These are phyloP conservation scores for Cryptoprocta ferox DNA, from an alignment of 2,797 vertebrate genomes.

Conservation along the genomic window DNA sequence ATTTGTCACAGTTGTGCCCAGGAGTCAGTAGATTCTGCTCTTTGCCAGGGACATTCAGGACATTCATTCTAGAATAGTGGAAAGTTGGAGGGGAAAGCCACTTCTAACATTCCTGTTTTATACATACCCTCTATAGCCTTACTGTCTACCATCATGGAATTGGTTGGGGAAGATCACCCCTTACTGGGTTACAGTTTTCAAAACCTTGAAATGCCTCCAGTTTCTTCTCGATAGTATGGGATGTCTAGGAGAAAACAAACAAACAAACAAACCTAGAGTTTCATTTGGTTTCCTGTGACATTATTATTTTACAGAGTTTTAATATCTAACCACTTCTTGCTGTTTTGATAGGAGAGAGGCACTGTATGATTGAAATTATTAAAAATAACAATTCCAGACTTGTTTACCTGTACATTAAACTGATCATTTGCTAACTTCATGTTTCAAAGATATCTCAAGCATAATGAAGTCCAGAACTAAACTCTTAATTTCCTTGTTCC, in stretches of 20 bases:
- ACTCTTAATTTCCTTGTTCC: background rate
- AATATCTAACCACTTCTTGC: background rate
- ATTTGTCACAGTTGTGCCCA: background rate
- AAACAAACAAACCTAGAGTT: background rate
- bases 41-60: background rate
- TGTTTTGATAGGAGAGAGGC: background rate
- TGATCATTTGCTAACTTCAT: background rate
- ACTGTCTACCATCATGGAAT: background rate
- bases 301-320: conserved; percentile 46
- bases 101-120: background rate
- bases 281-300: background rate
- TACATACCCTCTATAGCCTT: background rate
- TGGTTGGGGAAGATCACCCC: background rate
- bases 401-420: background rate
- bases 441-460: background rate
- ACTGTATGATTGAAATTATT: conserved; percentile 21
- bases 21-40: background rate
- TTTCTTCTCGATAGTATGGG: background rate
- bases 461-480: conserved; percentile 1
- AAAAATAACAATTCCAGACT: background rate
- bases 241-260: background rate
- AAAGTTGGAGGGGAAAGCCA: background rate
- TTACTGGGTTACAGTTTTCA: background rate
- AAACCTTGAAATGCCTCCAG: background rate
- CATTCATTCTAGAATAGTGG: background rate